Conservation (phyloP, 37 sponge, comb jelly and placozoan species). For the Crambe crambe region DNA sequence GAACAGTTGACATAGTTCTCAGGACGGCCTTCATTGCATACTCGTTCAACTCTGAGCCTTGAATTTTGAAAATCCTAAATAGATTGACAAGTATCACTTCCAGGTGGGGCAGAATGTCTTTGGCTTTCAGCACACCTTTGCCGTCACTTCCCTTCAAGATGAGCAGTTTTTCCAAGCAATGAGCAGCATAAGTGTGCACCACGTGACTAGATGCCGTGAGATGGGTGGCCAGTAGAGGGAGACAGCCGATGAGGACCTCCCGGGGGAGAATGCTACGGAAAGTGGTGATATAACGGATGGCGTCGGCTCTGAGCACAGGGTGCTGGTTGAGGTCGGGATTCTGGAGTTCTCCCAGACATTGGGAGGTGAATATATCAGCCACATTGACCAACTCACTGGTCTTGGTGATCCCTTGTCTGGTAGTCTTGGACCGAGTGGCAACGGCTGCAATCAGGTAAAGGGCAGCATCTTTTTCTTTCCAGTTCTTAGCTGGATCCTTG, state of each 20-base stretch:
- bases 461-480: conserved; percentile 92
- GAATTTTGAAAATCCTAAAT: conserved; percentile 64
- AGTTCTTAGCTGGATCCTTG: conserved; percentile 72
- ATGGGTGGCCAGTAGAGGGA: conserved; percentile 75
- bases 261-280: conserved; percentile 88
- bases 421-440: conserved; percentile 87
- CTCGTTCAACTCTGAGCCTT: conserved; percentile 90
- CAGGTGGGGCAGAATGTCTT: conserved; percentile 71
- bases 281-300: conserved; percentile 90
- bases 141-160: conserved; percentile 47
- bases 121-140: conserved; percentile 16
- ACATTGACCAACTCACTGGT: conserved; percentile 90
- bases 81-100: conserved; percentile 71
- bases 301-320: conserved; percentile 86
- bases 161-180: conserved; percentile 91
- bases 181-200: conserved; percentile 98
- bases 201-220: conserved; percentile 66
- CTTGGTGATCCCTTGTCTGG: conserved; percentile 92
- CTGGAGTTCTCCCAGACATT: conserved; percentile 86
- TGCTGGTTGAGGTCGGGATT: conserved; percentile 46
- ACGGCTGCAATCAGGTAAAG: conserved; percentile 95
- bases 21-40: conserved; percentile 95
- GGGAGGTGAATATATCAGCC: conserved; percentile 78
- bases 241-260: conserved; percentile 56
- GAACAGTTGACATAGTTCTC: conserved; percentile 69